These are phyloP conservation scores for Tupiocoris notatus DNA, from an alignment of 2,888 invertebrate genomes.

Conservation along the genomic window DNA sequence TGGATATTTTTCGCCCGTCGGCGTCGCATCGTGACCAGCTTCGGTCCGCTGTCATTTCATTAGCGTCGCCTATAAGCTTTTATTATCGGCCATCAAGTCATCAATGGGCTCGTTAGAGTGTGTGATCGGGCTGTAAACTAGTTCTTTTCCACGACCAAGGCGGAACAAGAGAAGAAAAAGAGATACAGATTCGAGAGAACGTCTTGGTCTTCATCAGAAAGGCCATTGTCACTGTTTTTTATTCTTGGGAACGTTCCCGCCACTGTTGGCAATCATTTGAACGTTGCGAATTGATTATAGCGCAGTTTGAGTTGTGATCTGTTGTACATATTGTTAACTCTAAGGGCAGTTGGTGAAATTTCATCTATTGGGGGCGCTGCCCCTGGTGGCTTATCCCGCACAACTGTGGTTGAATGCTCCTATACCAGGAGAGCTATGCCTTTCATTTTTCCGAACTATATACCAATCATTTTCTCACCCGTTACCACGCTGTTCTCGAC, in stretches of 20 bases:
- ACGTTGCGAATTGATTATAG: too few species aligned
- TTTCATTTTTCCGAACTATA: too few species aligned
- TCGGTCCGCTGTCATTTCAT: constrained; percentile 37
- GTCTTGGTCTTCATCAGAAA: constrained; percentile 20
- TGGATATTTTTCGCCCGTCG: constrained; percentile 30
- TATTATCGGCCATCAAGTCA: constrained; percentile 42
- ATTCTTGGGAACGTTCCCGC: constrained; percentile 9
- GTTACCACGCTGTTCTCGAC: too few species aligned
- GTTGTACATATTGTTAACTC: too few species aligned
- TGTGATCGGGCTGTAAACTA: constrained; percentile 38
- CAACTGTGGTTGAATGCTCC: too few species aligned
- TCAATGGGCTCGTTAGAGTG: constrained; percentile 43
- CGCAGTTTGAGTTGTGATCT: too few species aligned
- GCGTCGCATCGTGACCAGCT: constrained; percentile 18
- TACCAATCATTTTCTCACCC: too few species aligned
- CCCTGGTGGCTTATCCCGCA: too few species aligned
- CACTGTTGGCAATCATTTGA: too few species aligned
- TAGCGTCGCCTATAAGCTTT: constrained; percentile 42
- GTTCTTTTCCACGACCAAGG: constrained; percentile 12
- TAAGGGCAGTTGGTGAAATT: too few species aligned
- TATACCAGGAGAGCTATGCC: too few species aligned
- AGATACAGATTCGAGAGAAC: neutral
- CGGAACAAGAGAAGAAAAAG: neutral
- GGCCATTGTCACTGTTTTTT: constrained; percentile 40
- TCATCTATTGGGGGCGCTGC: too few species aligned